phyloP scores from a whole-genome alignment of 2,888 invertebrate genomes.

The Noctuana brunneofusca region DNA sequence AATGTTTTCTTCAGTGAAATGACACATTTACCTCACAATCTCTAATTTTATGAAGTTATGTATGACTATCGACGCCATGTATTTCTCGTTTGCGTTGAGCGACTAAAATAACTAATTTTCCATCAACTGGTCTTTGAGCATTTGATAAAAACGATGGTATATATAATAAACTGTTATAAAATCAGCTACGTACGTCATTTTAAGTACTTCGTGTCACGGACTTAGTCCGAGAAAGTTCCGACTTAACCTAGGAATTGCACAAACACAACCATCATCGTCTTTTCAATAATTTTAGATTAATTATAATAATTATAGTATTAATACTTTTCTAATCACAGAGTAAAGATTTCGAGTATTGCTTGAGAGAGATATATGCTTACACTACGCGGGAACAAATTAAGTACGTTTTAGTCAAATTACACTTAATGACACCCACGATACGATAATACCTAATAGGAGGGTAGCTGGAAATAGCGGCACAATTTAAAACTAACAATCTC shows the following conservation, averaged over 20 bases:
- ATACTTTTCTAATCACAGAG: slow-evolving; percentile 74
- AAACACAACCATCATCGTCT: slow-evolving; percentile 78
- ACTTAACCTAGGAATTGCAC: slow-evolving; percentile 79
- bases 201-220: slow-evolving; percentile 45
- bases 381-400: slow-evolving; percentile 37
- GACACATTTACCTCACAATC: not conserved
- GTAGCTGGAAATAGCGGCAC: slow-evolving; percentile 13
- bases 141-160: too few relatives aligned
- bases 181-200: slow-evolving; percentile 27
- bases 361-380: slow-evolving; percentile 51
- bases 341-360: slow-evolving; percentile 68
- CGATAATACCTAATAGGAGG: slow-evolving; percentile 15
- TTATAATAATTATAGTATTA: slow-evolving; percentile 43
- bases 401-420: slow-evolving; percentile 25
- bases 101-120: not conserved
- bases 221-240: slow-evolving; percentile 58
- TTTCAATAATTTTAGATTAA: slow-evolving; percentile 51
- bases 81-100: not conserved
- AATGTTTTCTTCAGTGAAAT: not conserved
- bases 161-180: not conserved
- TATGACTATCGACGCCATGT: too few relatives aligned
- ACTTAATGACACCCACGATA: slow-evolving; percentile 17
- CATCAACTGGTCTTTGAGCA: not conserved
- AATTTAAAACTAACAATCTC: slow-evolving; percentile 18
- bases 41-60: not conserved